phyloP scores from a whole-genome alignment of 2,888 invertebrate genomes.

The Empis livida region DNA sequence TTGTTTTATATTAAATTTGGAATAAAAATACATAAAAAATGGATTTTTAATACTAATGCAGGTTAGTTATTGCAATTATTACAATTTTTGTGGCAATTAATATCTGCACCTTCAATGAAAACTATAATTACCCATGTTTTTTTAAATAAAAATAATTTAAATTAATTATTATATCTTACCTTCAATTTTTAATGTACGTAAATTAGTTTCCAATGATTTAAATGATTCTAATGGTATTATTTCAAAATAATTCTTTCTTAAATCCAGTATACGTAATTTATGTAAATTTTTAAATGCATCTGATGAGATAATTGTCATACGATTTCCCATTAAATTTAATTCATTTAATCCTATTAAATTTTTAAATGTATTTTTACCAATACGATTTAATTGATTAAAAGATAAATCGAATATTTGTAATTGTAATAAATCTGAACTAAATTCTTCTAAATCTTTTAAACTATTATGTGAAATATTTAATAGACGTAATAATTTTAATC shows the following conservation, averaged over 20 bases:
- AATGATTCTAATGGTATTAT: slow-evolving; percentile 66
- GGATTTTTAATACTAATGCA: too few relatives aligned
- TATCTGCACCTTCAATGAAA: too few relatives aligned
- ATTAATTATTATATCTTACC: slow-evolving; percentile 44
- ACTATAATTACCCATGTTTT: too few relatives aligned
- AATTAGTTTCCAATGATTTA: slow-evolving; percentile 66
- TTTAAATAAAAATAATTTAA: too few relatives aligned
- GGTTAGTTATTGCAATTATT: too few relatives aligned
- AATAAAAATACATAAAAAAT: too few relatives aligned
- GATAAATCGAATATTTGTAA: slow-evolving; percentile 71
- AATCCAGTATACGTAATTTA: slow-evolving; percentile 61
- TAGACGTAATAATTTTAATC: slow-evolving; percentile 55
- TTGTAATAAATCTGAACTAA: slow-evolving; percentile 61
- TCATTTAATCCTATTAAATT: slow-evolving; percentile 64
- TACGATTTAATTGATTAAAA: slow-evolving; percentile 65
- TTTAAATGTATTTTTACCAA: slow-evolving; percentile 62
- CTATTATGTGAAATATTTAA: slow-evolving; percentile 76
- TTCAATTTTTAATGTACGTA: slow-evolving; percentile 62
- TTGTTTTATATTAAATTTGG: too few relatives aligned
- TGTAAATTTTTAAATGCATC: slow-evolving; percentile 67
- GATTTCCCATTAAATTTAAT: slow-evolving; percentile 68
- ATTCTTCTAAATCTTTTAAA: slow-evolving; percentile 68
- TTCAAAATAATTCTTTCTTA: slow-evolving; percentile 73
- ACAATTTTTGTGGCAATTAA: too few relatives aligned
- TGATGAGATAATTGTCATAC: slow-evolving; percentile 61